Evolutionary conservation across 92 coral and sea anemone genomes (phyloP), one percentile per base, ranked within the genome.

Genomic region (Parazoanthus darwini): DNA sequence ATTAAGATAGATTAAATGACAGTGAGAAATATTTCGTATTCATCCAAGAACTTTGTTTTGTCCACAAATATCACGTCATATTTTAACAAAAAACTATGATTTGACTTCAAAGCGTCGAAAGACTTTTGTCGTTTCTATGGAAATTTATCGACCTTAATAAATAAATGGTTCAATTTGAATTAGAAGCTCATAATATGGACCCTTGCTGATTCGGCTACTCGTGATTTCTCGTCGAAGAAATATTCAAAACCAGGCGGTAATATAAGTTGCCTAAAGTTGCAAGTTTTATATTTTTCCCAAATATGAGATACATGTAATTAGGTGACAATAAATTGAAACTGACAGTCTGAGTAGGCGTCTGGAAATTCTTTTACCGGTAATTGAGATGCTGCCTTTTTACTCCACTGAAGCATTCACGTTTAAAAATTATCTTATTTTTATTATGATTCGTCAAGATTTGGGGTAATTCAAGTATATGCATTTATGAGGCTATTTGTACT

Each of bases 111-210:
- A 75, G 51, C 46, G 80, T 37, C 43, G 48, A 25, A 76, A 44
- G 80, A 76, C 80, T 37, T 73, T 73, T 76, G 26, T 14, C 48
- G 80, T 76, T 76, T 76, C 80, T 76, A 76, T 76, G 80, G 80
- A 76, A 76, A 76, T 76, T 36, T 22, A 18, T 76, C 79, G 80
- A 18, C 6, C 46, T 37, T 35, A 35, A 74, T 6, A 20, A 29
- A 13, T 16, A 5, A 76, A 37, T 76, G 48, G 29, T 76, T 42
- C 46, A 11, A 76, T 25, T 33, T 29, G 33, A 29, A 29, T 29
- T 4, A 18, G 46, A 74, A 46, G 51, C 8, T 46, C 9, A 46
- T 46, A 6, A 4, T 54, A 15, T 54, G 59, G 51, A 3, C 11
- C 15, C 14, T 36, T 42, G 18, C 46, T 6, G 13, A 4, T 76